Evolutionary conservation across 2,888 invertebrate species (phyloP), one percentile per base, ranked within the genome.

Genomic region (Latrodectus hesperus): DNA sequence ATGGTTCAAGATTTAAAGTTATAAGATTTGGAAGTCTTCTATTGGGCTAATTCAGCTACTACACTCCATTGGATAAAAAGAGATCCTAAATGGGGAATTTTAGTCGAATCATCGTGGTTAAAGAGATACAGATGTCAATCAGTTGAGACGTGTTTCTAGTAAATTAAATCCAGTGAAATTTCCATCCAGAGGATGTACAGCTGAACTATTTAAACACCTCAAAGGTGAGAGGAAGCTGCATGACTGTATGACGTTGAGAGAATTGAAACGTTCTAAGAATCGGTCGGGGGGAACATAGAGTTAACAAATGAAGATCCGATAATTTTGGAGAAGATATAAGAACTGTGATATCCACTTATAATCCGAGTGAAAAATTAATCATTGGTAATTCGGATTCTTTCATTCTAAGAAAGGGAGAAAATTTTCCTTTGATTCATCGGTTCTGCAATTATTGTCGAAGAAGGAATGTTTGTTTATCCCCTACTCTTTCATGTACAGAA

Each of bases 81-180:
- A 9, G 51, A 89, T 16, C 88, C 88, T 11, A 83, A 85, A 9
- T 91, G 90, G 91, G 49, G 79, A 89, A 17, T 79, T 81, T 14
- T 91, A 90, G 55, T 89, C 87, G 17, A 76, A 0, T 6, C 49
- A 91, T 92, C 81, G 55, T 91, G 51, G 90, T 91, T 0, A 74
- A 89, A 84, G 91, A 91, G 87, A 91, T 91, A 49, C n/a, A n/a
- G 68, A 77, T 17, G 11, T n/a, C 10, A 11, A 65, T 17, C 67
- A 52, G 10, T 77, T 68, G 68, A 52, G 51, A 65, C 10, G 52
- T 77, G 67, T 77, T 26, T 38, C 38, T 17, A 38, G 70, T 6
- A 26, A 70, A 11, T 11, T 70, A 38, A 70, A 70, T 9, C 4
- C 26, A 26, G 70, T 38, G 26, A 38, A 70, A 22, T 12, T 70